Conservation (phyloP, 2,797 vertebrate genomes). For the Stomatorhinus walkeri region DNA sequence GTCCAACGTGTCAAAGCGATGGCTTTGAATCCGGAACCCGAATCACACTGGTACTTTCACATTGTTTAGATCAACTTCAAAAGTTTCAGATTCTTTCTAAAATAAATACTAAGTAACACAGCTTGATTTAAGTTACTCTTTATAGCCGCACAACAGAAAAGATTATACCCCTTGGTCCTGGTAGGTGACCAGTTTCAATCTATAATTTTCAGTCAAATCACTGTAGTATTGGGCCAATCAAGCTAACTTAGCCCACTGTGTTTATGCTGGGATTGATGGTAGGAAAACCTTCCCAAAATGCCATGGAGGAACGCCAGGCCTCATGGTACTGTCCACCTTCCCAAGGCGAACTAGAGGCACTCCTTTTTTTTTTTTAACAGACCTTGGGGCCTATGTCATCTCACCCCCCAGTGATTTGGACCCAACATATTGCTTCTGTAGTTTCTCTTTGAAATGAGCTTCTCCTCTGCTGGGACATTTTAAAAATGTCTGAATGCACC, state of each 20-base stretch:
- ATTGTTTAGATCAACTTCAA: background rate
- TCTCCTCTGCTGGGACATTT: background rate
- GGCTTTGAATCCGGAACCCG: background rate
- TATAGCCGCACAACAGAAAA: background rate
- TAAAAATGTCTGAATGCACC: background rate
- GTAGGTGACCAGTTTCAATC: background rate
- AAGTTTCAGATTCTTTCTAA: background rate
- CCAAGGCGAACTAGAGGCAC: background rate
- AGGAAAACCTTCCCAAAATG: background rate
- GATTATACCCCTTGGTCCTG: background rate
- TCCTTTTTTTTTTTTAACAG: background rate
- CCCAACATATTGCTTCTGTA: background rate
- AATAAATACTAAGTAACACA: background rate
- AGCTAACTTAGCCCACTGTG: background rate
- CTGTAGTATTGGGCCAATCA: background rate
- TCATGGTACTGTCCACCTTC: background rate
- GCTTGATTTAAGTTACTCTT: background rate
- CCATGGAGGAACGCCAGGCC: background rate
- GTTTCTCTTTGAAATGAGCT: background rate
- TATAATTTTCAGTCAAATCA: background rate
- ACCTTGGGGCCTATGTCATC: background rate
- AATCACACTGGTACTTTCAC: background rate
- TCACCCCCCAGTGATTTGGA: background rate
- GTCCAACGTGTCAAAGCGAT: background rate
- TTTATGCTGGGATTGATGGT: background rate